Evolutionary conservation across 2,888 invertebrate species (phyloP).

Genomic region (Pristionchus mayeri): DNA sequence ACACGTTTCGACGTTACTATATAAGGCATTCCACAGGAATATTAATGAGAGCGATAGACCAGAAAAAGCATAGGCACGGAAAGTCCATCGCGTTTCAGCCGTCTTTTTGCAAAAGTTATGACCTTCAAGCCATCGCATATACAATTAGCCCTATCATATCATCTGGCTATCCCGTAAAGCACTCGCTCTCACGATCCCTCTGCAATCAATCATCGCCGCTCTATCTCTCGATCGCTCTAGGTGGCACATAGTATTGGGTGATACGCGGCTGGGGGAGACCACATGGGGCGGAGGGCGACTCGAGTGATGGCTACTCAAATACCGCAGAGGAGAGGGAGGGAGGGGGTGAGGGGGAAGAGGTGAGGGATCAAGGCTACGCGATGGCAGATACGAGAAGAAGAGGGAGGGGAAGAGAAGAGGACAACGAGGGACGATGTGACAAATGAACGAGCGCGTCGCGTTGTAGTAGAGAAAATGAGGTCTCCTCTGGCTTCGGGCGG

Average conservation of each 20-base stretch:
- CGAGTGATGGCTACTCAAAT: slow-evolving; percentile 33
- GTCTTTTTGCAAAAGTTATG: no score
- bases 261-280: neutral
- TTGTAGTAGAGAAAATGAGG: slow-evolving; percentile 19
- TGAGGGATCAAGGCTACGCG: slow-evolving; percentile 28
- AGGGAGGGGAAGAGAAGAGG: neutral
- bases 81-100: no score
- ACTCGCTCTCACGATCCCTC: no score
- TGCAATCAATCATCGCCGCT: slow-evolving; percentile 2
- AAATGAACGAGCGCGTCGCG: neutral
- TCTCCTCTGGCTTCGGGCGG: neutral
- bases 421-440: neutral
- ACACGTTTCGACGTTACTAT: no score
- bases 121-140: no score
- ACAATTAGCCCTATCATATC: no score
- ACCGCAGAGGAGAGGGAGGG: neutral
- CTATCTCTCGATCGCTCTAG: neutral
- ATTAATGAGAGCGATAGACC: no score
- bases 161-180: no score
- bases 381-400: neutral
- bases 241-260: neutral
- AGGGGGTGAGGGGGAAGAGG: neutral
- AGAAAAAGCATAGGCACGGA: no score
- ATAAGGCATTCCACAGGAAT: no score
- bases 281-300: neutral